Percentiles rank a stretch among this genome's conserved stretches.
Evolutionary conservation across 2,113 vertebrate species (phyloP).

Genomic region (Menura novaehollandiae): DNA sequence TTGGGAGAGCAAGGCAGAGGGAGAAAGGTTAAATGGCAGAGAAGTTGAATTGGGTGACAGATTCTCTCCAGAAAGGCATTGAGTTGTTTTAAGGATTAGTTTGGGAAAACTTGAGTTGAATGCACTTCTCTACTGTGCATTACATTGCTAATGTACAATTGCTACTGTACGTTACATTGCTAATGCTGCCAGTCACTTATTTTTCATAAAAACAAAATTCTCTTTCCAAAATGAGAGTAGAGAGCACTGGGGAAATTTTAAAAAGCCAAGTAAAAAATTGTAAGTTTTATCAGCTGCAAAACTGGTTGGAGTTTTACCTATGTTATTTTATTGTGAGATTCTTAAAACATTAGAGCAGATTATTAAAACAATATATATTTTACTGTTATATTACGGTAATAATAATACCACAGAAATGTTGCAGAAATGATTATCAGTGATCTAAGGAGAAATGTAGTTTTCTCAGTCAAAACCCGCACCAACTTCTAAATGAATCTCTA

Average conservation of each 20-base stretch:
- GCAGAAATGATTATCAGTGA: background rate
- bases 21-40: conserved; percentile 51
- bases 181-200: conserved; percentile 2
- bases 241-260: background rate
- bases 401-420: background rate
- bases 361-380: background rate
- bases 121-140: background rate
- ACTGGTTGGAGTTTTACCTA: background rate
- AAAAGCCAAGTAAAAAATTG: background rate
- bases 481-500: background rate
- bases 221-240: conserved; percentile 35
- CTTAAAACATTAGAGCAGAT: background rate
- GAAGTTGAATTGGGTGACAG: conserved; percentile 61
- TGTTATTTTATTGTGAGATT: background rate
- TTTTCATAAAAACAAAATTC: conserved; percentile 51
- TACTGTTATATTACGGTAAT: background rate
- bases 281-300: background rate
- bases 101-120: conserved; percentile 55
- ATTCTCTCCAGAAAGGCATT: conserved; percentile 40
- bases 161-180: background rate
- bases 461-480: background rate
- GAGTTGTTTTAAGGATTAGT: conserved; percentile 69
- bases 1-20: background rate
- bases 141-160: background rate
- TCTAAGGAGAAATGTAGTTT: background rate